Evolutionary conservation across 2,888 invertebrate species (phyloP), one percentile per base, ranked within the genome.

Genomic region (Syrphus vitripennis): DNA sequence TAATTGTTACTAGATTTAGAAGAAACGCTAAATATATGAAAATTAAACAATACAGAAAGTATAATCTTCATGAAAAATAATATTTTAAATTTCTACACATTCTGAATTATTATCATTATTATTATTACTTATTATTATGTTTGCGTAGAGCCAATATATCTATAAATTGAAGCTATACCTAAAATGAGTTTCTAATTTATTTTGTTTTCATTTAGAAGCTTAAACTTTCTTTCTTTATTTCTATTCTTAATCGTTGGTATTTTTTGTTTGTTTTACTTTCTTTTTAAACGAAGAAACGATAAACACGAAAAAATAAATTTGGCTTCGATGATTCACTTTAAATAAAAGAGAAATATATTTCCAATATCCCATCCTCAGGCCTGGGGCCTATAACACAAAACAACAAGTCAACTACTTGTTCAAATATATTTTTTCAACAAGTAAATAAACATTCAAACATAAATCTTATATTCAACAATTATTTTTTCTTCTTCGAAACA

Each of bases 81-180:
- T 10, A 3, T 24, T 31, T 50, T 19, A 53, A 70, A 75, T 48
- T 53, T 42, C 53, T 79, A 16, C 34, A 69, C 70, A 69, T 76
- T 81, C 37, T 40, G 19, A 48, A 50, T 19, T 45, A 45, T 14
- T n/a, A n/a, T n/a, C n/a, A n/a, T n/a, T n/a, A n/a, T n/a, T n/a
- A n/a, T n/a, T n/a, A n/a, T n/a, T n/a, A n/a, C n/a, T n/a, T n/a
- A n/a, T n/a, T 48, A 55, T 45, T 71, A 10, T 81, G 31, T 70
- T 53, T 76, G 71, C 81, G 42, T 81, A 70, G 74, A 80, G 67
- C 29, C 48, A 55, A 59, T 63, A 55, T n/a, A n/a, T n/a, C n/a
- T n/a, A n/a, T 26, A 55, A 21, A 26, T 59, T 31, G n/a, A 79
- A 72, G 53, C 83, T 82, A 67, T 57, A 24, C 14, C n/a, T n/a